A percentile compares a stretch with the other conserved stretches of the same genome.
These are phyloP conservation scores for Carterocephalus palaemon DNA, from an alignment of 2,888 invertebrate species.

Conservation along the genomic window DNA sequence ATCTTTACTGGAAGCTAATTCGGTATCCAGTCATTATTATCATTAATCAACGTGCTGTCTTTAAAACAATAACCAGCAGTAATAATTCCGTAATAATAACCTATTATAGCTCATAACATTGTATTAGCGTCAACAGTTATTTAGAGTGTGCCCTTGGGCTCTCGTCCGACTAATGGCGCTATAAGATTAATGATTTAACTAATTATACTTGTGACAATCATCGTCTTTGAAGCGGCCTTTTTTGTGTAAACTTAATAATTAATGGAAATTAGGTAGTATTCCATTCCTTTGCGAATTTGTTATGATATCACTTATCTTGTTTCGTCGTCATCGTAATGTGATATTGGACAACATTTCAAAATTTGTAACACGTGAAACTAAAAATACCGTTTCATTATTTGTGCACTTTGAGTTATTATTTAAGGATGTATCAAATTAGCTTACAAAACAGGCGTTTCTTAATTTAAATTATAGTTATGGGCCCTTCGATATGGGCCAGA, in stretches of 20 bases:
- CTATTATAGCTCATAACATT: slow-evolving; percentile 62
- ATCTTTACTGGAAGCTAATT: slow-evolving; percentile 32
- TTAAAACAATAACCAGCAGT: slow-evolving; percentile 70
- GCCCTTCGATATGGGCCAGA: too few relatives aligned
- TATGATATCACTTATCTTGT: too few relatives aligned
- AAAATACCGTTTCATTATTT: too few relatives aligned
- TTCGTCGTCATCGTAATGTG: too few relatives aligned
- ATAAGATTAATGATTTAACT: slow-evolving; percentile 72
- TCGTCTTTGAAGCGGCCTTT: slow-evolving; percentile 54
- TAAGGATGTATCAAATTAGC: too few relatives aligned
- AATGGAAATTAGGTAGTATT: slow-evolving; percentile 29
- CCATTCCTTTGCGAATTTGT: slow-evolving; percentile 1
- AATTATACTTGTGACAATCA: slow-evolving; percentile 73
- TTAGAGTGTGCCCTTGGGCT: slow-evolving; percentile 69
- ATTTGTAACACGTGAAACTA: too few relatives aligned
- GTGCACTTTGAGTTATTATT: too few relatives aligned
- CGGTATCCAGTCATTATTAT: slow-evolving; percentile 41
- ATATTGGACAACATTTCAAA: too few relatives aligned
- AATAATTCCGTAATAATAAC: slow-evolving; percentile 69
- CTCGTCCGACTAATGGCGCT: slow-evolving; percentile 61
- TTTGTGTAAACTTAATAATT: slow-evolving; percentile 44
- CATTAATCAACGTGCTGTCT: slow-evolving; percentile 67
- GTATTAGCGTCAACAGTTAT: slow-evolving; percentile 68
- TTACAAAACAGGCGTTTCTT: too few relatives aligned
- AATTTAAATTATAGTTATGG: too few relatives aligned